Base-by-base conservation (phyloP, 2,113 vertebrate genomes). In the Sciurus niger region DNA sequence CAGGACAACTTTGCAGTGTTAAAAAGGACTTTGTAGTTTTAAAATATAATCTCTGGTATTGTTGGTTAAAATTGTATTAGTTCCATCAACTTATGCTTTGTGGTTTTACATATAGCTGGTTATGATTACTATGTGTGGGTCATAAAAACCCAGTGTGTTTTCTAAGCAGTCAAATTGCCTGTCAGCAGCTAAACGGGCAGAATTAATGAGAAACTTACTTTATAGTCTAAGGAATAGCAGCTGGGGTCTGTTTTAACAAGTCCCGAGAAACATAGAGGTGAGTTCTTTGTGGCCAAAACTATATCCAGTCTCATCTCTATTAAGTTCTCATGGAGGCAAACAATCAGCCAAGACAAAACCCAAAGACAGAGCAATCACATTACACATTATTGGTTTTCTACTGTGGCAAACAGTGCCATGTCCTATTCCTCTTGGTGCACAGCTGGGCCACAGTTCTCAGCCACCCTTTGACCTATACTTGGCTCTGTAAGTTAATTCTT, bases 171-270 rank as follows among this genome's bases (percentile, higher is more conserved):
- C 94, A 96, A 96, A 97, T 97, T 97, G 97, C 96, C 93, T 97
- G 97, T 97, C 96, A 97, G 93, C 95, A 97, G 94, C 82, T 97
- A 96, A 97, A 86, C 74, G 88, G 80, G 70, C 40, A 97, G 93
- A 98, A 97, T 97, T 97, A 97, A 97, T 97, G 96, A 98, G 96
- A 93, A 95, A 96, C 68, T 95, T 95, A 95, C 94, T 98, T 97
- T 96, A 96, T 90, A 97, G 90, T 97, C 91, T 96, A 89, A 95
- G 96, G 88, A 96, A 89, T 79, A 97, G 96, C 96, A 96, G 84
- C 93, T 96, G 95, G 93, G 82, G 82, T 94, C 93, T 97, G 90
- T 95, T 96, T 97, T 97, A 98, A 98, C 93, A 97, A 96, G 96
- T 96, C 96, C 68, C 48, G 2, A 73, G 95, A 96, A 98, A 96